Base-by-base conservation (phyloP, 2,113 vertebrate genomes). In the Mohoua ochrocephala region DNA sequence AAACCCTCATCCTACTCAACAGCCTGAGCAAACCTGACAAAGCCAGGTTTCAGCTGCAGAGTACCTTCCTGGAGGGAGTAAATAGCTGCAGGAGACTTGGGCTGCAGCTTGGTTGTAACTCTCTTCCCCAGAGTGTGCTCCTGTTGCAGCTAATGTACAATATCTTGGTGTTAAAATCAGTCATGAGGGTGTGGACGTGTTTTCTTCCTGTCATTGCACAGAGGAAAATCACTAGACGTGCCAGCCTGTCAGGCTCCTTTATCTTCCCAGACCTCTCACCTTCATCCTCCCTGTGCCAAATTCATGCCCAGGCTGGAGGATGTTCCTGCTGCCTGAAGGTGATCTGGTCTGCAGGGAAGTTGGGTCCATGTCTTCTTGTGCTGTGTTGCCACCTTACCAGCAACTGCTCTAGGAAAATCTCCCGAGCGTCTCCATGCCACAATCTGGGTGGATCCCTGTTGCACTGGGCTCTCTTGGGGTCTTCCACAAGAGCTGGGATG, bases 251-350 rank as follows among this genome's bases (percentile, higher is more conserved):
- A 18, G n/a, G n/a, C 56, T 78, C 12, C 41, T 76, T 93, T 86
- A 84, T 81, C 57, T 93, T 91, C 21, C 59, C 44, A 87, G 86
- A 91, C 83, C 83, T 96, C 80, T 96, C 80, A 71, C 91, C 96
- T 87, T 95, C 88, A 96, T 91, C 37, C 6, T 84, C 6, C 9
- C 9, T 18, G 6, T 71, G 69, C 91, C 80, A 81, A 92, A 59
- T 81, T 88, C 52, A 33, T 95, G 60, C 39, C n/a, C 22, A 78
- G 39, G 47, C 52, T 59, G 64, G 42, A 88, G 47, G 76, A 91
- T 73, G 64, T 89, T 80, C 33, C 68, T 59, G n/a, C 73, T 70
- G 5, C 64, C 30, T 79, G 41, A 78, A 86, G 42, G 31, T 53
- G 33, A 67, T 52, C 0, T 5, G 12, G 8, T 77, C 52, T 92